A percentile compares a stretch with the other conserved stretches of the same genome.
phyloP scores from a whole-genome alignment of 1,140 invertebrate genomes.

The Bombus polaris region DNA sequence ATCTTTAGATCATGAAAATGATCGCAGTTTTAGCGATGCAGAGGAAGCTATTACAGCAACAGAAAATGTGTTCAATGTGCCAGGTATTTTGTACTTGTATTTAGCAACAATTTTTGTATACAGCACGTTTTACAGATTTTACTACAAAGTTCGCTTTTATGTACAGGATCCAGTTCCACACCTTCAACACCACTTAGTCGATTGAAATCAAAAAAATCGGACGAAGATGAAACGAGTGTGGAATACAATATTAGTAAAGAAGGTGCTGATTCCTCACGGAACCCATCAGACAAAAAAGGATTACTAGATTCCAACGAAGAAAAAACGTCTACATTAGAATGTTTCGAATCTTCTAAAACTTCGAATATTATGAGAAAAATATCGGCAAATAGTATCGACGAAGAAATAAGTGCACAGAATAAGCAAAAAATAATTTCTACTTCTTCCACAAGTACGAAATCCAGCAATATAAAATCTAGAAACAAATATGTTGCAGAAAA shows the following conservation, averaged over 20 bases:
- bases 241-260: slow-evolving; percentile 67
- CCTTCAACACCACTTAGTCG: slow-evolving; percentile 77
- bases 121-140: background rate
- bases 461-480: slow-evolving; percentile 41
- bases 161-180: slow-evolving; percentile 71
- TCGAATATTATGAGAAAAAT: slow-evolving; percentile 20
- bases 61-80: slow-evolving; percentile 74
- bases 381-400: slow-evolving; percentile 42
- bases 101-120: background rate
- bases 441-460: slow-evolving; percentile 43
- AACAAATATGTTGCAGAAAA: slow-evolving; percentile 51
- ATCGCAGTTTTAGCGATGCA: slow-evolving; percentile 79
- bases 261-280: slow-evolving; percentile 57
- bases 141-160: background rate
- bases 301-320: slow-evolving; percentile 64
- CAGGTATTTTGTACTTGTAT: slow-evolving; percentile 68
- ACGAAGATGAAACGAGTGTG: slow-evolving; percentile 77
- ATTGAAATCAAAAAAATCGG: slow-evolving; percentile 77
- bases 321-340: slow-evolving; percentile 57
- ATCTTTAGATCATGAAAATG: slow-evolving; percentile 77
- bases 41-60: slow-evolving; percentile 79
- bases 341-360: slow-evolving; percentile 20
- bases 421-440: slow-evolving; percentile 55
- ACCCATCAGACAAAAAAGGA: slow-evolving; percentile 37
- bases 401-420: slow-evolving; percentile 41